phyloP scores from a whole-genome alignment of 2,113 vertebrate genomes.

The Parotia lawesii region DNA sequence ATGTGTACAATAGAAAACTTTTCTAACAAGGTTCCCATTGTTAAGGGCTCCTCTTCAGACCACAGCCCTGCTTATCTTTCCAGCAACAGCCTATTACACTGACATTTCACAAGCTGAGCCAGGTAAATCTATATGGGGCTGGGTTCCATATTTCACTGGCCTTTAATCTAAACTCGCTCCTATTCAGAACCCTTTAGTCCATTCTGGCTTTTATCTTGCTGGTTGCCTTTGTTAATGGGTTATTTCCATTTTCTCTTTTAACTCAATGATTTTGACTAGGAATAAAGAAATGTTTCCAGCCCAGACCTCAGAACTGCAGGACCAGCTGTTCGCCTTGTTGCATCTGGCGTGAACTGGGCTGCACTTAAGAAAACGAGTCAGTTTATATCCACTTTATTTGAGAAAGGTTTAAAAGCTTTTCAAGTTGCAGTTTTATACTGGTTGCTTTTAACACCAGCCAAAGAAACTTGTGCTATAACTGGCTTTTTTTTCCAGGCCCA shows the following conservation, averaged over 20 bases:
- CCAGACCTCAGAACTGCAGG: background rate
- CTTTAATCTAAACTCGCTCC: background rate
- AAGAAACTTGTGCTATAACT: background rate
- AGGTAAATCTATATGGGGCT: background rate
- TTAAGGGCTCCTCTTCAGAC: background rate
- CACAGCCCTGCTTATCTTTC: background rate
- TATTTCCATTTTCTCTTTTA: constrained; percentile 21
- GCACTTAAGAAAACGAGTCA: background rate
- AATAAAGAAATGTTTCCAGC: background rate
- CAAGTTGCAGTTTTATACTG: background rate
- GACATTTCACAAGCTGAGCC: background rate
- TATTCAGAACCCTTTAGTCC: constrained; percentile 2
- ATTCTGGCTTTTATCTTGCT: constrained; percentile 7
- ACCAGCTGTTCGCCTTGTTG: background rate
- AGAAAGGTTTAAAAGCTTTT: background rate
- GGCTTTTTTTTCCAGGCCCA: background rate
- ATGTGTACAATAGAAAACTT: background rate
- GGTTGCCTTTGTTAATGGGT: background rate
- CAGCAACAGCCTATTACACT: background rate
- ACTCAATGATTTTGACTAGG: background rate
- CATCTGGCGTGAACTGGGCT: background rate
- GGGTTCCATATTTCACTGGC: background rate
- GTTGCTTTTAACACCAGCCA: background rate
- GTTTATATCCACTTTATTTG: background rate
- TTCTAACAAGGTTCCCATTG: constrained; percentile 1